Evolutionary conservation across 2,113 vertebrate genomes (phyloP).

Genomic region (Gorilla gorilla): DNA sequence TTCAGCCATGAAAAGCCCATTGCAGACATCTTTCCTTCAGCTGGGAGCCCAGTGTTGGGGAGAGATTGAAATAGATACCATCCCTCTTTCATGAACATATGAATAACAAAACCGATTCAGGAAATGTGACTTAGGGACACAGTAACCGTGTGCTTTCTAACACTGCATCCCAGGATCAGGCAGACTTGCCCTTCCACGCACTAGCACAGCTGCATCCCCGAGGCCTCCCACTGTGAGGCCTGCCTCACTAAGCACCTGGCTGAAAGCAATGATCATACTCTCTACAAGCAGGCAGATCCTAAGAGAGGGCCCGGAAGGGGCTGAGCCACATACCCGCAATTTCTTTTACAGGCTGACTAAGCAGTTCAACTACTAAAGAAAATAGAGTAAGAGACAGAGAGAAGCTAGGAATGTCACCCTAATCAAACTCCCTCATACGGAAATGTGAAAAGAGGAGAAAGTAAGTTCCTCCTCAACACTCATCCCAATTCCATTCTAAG

Average conservation of each 20-base stretch:
- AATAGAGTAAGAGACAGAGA: neutral
- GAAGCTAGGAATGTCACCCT: neutral
- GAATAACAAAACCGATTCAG: neutral
- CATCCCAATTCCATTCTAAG: neutral
- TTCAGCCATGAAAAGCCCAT: too few relatives aligned
- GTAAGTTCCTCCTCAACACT: neutral
- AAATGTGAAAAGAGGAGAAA: neutral
- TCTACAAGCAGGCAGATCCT: neutral
- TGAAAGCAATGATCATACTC: too few relatives aligned
- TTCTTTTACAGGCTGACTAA: neutral
- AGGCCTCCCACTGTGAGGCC: neutral
- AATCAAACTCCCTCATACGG: neutral
- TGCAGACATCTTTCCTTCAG: neutral
- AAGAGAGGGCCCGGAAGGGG: neutral
- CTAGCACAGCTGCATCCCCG: neutral
- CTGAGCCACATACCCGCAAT: neutral
- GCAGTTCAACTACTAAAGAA: neutral
- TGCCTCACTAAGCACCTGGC: neutral
- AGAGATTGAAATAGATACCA: neutral
- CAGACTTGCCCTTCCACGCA: fast-evolving
- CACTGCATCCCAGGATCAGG: neutral
- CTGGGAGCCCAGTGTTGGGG: neutral
- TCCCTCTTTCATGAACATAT: neutral
- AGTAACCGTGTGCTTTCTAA: neutral
- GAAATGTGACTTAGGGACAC: neutral